A percentile compares a stretch with the other conserved stretches of the same genome.
Conservation (phyloP, 2,797 vertebrate species). For the Onychomys leucogaster region DNA sequence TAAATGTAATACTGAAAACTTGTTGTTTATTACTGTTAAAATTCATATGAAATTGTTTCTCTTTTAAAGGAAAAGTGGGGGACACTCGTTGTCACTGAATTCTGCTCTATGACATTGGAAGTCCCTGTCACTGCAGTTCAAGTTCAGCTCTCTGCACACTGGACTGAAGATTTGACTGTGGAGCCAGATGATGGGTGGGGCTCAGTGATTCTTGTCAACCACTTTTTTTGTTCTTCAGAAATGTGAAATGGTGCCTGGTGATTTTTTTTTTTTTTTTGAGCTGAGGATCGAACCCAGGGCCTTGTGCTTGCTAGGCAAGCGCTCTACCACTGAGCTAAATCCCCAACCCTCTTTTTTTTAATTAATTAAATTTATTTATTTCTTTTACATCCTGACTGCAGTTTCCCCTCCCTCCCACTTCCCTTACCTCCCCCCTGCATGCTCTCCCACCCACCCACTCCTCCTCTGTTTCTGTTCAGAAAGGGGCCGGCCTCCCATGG, state of each 20-base stretch:
- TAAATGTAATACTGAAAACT: not conserved
- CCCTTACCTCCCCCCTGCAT: too few relatives aligned
- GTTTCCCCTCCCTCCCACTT: too few relatives aligned
- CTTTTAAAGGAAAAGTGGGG: not conserved
- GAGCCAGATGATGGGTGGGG: not conserved
- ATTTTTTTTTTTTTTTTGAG: too few relatives aligned
- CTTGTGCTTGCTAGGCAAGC: too few relatives aligned
- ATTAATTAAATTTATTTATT: too few relatives aligned
- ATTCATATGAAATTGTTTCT: not conserved
- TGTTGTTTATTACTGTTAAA: not conserved
- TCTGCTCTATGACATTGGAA: not conserved
- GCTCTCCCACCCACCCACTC: too few relatives aligned
- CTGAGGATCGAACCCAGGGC: too few relatives aligned
- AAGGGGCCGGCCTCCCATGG: too few relatives aligned
- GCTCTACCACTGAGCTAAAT: too few relatives aligned
- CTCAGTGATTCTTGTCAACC: not conserved
- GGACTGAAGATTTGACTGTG: not conserved
- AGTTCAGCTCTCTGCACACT: not conserved
- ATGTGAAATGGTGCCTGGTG: constrained; percentile 92
- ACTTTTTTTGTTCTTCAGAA: constrained; percentile 84
- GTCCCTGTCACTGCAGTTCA: not conserved
- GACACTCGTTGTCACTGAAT: not conserved
- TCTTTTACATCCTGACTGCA: too few relatives aligned
- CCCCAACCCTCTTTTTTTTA: too few relatives aligned
- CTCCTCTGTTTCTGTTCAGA: too few relatives aligned